Conservation (phyloP, 2,888 invertebrate species). For the Hirtodrosophila trivittata region DNA sequence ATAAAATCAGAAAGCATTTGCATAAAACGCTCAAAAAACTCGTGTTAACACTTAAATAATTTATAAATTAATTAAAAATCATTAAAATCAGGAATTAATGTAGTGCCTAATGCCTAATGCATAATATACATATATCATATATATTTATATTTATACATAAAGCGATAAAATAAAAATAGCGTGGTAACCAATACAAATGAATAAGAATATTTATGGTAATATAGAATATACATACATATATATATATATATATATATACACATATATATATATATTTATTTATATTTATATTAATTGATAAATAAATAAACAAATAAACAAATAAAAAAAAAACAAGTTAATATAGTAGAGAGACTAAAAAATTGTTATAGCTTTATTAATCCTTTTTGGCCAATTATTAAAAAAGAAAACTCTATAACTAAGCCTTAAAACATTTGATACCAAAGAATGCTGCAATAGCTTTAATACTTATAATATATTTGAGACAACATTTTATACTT, state of each 20-base stretch:
- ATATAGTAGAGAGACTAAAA: constrained; percentile 20
- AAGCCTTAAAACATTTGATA: constrained; percentile 16
- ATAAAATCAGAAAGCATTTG: constrained; percentile 30
- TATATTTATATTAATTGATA: constrained; percentile 34
- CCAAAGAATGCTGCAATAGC: constrained; percentile 7
- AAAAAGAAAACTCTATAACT: neutral
- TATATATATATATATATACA: constrained; percentile 1
- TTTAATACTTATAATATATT: constrained; percentile 9
- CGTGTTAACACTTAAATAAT: constrained; percentile 45
- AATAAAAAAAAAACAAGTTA: constrained; percentile 16
- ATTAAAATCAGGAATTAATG: constrained; percentile 66
- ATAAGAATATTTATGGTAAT: constrained; percentile 13
- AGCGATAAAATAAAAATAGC: constrained; percentile 13
- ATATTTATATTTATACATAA: constrained; percentile 7
- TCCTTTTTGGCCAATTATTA: constrained; percentile 6
- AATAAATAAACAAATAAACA: constrained; percentile 35
- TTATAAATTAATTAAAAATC: constrained; percentile 50
- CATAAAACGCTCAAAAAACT: constrained; percentile 30
- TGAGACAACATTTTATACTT: constrained; percentile 11
- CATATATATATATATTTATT: constrained; percentile 28
- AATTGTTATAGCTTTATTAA: constrained; percentile 43
- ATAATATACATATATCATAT: constrained; percentile 39
- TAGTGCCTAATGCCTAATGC: constrained; percentile 69
- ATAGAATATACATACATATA: constrained; percentile 7
- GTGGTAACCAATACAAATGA: neutral